These are phyloP conservation scores for Cyanoderma ruficeps DNA, from an alignment of 2,113 vertebrate genomes.

Conservation along the genomic window DNA sequence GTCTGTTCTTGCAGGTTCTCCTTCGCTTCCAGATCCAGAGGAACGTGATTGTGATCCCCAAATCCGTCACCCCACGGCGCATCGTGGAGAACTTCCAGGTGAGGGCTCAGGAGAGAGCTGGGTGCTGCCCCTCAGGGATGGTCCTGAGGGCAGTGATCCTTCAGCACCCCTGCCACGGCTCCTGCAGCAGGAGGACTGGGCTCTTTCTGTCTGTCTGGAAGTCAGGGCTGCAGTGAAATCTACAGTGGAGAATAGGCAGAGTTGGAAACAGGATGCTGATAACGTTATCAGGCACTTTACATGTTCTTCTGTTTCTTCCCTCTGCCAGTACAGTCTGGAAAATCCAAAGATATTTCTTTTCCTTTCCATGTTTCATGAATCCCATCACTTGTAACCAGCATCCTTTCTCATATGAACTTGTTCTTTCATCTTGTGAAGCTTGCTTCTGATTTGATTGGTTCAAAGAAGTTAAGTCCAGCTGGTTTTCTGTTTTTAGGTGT, in stretches of 20 bases:
- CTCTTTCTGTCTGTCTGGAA: not conserved
- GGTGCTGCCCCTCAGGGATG: not conserved
- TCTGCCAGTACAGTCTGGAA: not conserved
- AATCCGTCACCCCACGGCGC: constrained; percentile 85
- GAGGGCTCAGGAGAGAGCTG: not conserved
- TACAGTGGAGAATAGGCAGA: not conserved
- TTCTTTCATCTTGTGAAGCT: not conserved
- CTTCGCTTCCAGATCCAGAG: constrained; percentile 90
- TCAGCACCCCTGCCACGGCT: not conserved
- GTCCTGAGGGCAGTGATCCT: not conserved
- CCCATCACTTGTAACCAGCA: not conserved
- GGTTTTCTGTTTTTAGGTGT: constrained; percentile 78
- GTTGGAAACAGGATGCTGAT: not conserved
- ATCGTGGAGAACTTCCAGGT: constrained; percentile 91
- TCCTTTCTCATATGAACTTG: not conserved
- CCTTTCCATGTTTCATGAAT: not conserved
- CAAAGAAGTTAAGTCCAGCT: not conserved
- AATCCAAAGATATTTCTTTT: not conserved
- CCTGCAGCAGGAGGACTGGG: not conserved
- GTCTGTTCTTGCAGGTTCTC: constrained; percentile 77
- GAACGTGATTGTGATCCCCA: constrained; percentile 87
- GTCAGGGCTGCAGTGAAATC: not conserved
- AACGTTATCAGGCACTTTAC: not conserved
- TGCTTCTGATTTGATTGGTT: not conserved
- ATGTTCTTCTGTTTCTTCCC: not conserved